These are phyloP conservation scores for Drusus annulatus DNA, from an alignment of 1,140 invertebrate genomes.

Conservation along the genomic window DNA sequence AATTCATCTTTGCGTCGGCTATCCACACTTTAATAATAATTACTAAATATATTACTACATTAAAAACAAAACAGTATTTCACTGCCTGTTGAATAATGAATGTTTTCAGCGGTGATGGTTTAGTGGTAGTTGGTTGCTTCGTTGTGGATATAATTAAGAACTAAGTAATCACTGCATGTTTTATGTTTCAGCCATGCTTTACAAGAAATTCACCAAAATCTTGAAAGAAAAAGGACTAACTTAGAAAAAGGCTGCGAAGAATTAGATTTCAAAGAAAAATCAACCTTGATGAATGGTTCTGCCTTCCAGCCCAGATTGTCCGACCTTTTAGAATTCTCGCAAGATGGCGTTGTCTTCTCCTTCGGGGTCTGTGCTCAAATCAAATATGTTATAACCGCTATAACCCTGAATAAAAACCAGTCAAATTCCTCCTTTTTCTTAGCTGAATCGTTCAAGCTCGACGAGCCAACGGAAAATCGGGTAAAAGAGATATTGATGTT, in stretches of 20 bases:
- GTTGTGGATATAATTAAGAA: no score
- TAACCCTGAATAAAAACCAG: constrained; percentile 55
- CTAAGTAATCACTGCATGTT: no score
- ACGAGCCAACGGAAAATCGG: constrained; percentile 61
- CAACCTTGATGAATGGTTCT: constrained; percentile 62
- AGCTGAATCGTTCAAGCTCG: constrained; percentile 61
- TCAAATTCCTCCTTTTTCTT: constrained; percentile 6
- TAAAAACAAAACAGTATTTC: no score
- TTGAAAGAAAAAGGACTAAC: constrained; percentile 59
- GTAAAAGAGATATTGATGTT: constrained; percentile 65
- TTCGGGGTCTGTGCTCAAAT: constrained; percentile 64
- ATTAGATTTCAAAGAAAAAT: constrained; percentile 61
- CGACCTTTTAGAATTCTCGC: constrained; percentile 64
- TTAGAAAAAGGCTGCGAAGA: constrained; percentile 63
- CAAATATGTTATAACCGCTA: constrained; percentile 61
- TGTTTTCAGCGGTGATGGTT: no score
- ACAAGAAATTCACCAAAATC: not conserved
- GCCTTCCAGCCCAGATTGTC: constrained; percentile 65
- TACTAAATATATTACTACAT: no score
- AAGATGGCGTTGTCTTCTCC: constrained; percentile 64
- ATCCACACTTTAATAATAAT: no score
- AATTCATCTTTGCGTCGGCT: no score
- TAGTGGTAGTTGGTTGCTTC: no score
- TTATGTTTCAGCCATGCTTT: constrained; percentile 55
- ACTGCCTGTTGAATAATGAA: no score